Conservation (phyloP, 1,140 invertebrate genomes). For the Wasmannia auropunctata region DNA sequence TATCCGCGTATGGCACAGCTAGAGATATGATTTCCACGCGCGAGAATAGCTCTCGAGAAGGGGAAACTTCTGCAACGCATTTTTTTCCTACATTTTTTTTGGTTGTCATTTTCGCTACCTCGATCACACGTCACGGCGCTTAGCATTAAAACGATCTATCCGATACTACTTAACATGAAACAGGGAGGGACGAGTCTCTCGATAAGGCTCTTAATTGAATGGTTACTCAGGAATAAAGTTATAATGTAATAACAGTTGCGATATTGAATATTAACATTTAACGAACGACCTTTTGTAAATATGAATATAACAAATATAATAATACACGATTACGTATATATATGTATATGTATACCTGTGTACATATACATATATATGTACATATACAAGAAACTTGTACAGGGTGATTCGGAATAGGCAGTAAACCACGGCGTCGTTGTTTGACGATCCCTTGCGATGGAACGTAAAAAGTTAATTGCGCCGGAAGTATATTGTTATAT, state of each 20-base stretch:
- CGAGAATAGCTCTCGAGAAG: not conserved
- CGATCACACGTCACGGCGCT: conserved; percentile 48
- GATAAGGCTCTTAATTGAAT: conserved; percentile 77
- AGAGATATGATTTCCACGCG: not conserved
- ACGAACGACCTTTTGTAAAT: conserved; percentile 81
- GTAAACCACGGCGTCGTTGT: not conserved
- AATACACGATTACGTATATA: conserved; percentile 62
- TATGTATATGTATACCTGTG: not conserved
- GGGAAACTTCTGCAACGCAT: not conserved
- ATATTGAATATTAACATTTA: conserved; percentile 81
- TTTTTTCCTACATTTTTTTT: conserved; percentile 28
- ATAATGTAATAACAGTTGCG: conserved; percentile 79
- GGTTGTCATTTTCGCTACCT: conserved; percentile 50
- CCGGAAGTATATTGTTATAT: not conserved
- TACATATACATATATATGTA: conserved; percentile 16
- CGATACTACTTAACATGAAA: conserved; percentile 51
- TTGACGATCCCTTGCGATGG: not conserved
- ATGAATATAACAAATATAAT: conserved; percentile 78
- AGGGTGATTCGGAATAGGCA: conserved; percentile 40
- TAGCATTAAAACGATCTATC: conserved; percentile 58
- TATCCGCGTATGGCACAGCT: conserved; percentile 10
- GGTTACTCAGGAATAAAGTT: conserved; percentile 82
- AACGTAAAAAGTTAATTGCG: not conserved
- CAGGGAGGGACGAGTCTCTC: conserved; percentile 61
- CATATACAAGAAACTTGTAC: conserved; percentile 52